Base-by-base conservation (phyloP, 2,888 invertebrate species). In the Helicoverpa assulta region DNA sequence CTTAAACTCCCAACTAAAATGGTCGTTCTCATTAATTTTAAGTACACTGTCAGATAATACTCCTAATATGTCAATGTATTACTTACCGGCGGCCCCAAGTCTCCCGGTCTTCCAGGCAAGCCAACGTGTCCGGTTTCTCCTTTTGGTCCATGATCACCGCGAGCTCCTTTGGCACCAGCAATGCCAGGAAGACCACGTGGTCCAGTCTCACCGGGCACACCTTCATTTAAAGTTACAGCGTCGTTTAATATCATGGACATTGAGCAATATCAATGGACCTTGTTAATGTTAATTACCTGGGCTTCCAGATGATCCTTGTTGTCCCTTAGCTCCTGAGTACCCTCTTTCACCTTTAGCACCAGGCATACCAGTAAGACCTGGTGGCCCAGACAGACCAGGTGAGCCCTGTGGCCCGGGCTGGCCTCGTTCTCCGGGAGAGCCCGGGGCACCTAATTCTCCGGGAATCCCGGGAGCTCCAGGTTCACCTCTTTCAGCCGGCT, bases 401-500 rank as follows among this genome's bases (percentile, higher is more conserved):
- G 96, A 85, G 0, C 98, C 98, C 81, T 97, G 97, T 6, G 96
- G 92, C 3, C 98, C 98, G 33, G 96, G 96, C 21, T 96, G 96
- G 1, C 98, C 98, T 71, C 98, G 92, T 82, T 98, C 98, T 50
- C 98, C 98, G 2, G 97, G 96, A 1, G 96, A 96, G 0, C 98
- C 98, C 0, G 96, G 92, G n/a, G 98, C 97, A 1, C 98, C 98
- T 16, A 96, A 89, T 84, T 97, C 97, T 47, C 97, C 97, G 7
- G 97, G 96, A 0, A 96, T 91, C 1, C 98, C 98, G 0, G 97
- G 96, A 6, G 96, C 92, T 4, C 98, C 98, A 0, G 97, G 96
- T 84, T 98, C 98, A 21, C 98, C 98, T 85, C 98, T 94, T 90
- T 98, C 98, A 0, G 97, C 98, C 56, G 97, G 97, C 90, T 98